These are phyloP conservation scores for Plebejus argus DNA, from an alignment of 2,888 invertebrate genomes.

Conservation along the genomic window DNA sequence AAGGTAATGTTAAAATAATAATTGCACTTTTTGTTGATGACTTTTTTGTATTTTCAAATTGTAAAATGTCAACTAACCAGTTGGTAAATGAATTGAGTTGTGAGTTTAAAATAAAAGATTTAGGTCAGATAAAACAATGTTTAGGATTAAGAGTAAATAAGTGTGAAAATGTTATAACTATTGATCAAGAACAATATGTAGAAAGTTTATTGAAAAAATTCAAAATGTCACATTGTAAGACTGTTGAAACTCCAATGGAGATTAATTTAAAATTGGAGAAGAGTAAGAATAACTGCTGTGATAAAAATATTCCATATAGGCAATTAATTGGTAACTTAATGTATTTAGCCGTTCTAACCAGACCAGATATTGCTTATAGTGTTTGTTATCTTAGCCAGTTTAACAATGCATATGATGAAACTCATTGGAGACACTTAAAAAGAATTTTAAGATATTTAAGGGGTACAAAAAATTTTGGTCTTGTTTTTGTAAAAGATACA, in stretches of 20 bases:
- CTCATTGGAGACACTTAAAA: constrained; percentile 38
- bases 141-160: background rate
- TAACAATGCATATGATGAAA: constrained; percentile 27
- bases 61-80: constrained; percentile 2
- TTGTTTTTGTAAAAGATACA: constrained; percentile 36
- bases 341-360: constrained; percentile 41
- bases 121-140: constrained; percentile 13
- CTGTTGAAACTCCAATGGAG: constrained; percentile 30
- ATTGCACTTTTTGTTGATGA: background rate
- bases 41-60: background rate
- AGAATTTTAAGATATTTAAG: constrained; percentile 28
- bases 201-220: constrained; percentile 25
- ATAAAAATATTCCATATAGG: too few species aligned
- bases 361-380: constrained; percentile 41
- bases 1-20: background rate
- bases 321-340: constrained; percentile 32
- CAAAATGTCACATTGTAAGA: constrained; percentile 29
- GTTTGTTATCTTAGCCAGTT: constrained; percentile 40
- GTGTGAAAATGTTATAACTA: background rate
- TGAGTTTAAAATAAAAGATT: background rate
- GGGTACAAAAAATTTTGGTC: constrained; percentile 37
- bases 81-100: constrained; percentile 17
- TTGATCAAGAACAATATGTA: constrained; percentile 1
- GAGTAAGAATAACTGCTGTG: background rate
- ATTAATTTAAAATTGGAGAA: background rate